Evolutionary conservation across 2,797 vertebrate species (phyloP), one percentile per base, ranked within the genome.

Genomic region (Malurus splendens): DNA sequence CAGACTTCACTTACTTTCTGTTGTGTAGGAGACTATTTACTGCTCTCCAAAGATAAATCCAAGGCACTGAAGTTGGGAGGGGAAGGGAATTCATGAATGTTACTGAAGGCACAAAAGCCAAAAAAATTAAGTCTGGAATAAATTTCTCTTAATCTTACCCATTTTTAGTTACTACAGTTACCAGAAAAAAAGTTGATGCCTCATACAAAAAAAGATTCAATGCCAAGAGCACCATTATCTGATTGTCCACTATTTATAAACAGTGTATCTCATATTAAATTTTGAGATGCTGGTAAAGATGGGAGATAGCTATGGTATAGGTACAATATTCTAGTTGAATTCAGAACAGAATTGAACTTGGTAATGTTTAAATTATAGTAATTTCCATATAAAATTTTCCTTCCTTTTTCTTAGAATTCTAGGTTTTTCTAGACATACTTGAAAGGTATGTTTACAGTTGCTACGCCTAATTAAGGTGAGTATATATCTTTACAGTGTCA

Each of bases 221-320:
- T 28, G 14, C 1, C 0, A 3, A 67, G 18, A 80, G 15, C 12
- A 47, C 8, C 1, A 4, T 30, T 68, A 44, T 22, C 15, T 61
- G 5, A 36, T 67, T 67, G 3, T 48, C 9, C 55, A n/a, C n/a
- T 62, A 16, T 57, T 76, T 59, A 16, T 20, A 55, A 62, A 76
- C 57, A 24, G 39, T 18, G 3, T n/a, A 30, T 30, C 42, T 61
- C 10, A 19, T 32, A 30, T 54, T 42, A 68, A 65, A 41, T 68
- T 55, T 75, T 57, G 32, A 87, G 28, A 44, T 51, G 7, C 28
- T 83, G 36, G 7, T 67, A 22, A 62, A 38, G 4, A 65, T 33
- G 52, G 75, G 6, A 57, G 45, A 42, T 54, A 82, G 6, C 18
- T 48, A 13, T 24, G 10, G 1, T 23, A 51, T 20, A 67, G 10